Base-by-base conservation (phyloP, 2,113 vertebrate species). In the Oryzias celebensis region DNA sequence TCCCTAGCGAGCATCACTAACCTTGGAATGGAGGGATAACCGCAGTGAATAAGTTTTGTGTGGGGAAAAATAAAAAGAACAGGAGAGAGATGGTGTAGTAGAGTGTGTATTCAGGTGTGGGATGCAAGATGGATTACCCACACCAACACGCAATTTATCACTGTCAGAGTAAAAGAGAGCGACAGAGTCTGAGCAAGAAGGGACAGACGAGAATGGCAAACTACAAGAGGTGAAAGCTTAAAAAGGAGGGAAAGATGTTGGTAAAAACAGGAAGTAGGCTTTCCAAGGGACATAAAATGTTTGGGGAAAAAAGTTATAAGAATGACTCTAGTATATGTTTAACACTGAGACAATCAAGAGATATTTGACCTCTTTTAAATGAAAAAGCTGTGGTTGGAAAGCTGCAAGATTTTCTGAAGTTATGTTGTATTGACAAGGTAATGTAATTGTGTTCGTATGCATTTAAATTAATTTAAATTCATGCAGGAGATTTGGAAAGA, bases 41-140 rank as follows among this genome's bases (percentile, higher is more conserved):
- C 55, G 58, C 63, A 47, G 77, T 46, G 64, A 79, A 72, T 2
- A 65, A 36, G 8, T n/a, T 48, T 18, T 65, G 58, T 53, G 64
- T 50, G 55, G 58, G 66, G 57, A 58, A 59, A 54, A 72, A 56
- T 48, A 36, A 75, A 66, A 66, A 73, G 17, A 45, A 58, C 18
- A 50, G 48, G 62, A 73, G 62, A 23, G 47, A 68, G 75, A 69
- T 73, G 61, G 58, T 24, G 52, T 51, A 2, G 41, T 50, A 75
- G 68, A 82, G 51, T 76, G 66, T 77, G 78, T 81, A 70, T 87
- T 86, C 80, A 78, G 78, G 77, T 83, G 84, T 81, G 77, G 81
- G 79, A 84, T 84, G 79, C 71, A 87, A 91, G 87, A 92, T 88
- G 82, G 84, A 92, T 91, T 86, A 78, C 87, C 77, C 65, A 67